A percentile compares a stretch with the other conserved stretches of the same genome.
Evolutionary conservation across 2,888 invertebrate species (phyloP).

Genomic region (Drosophila trichaetosa): DNA sequence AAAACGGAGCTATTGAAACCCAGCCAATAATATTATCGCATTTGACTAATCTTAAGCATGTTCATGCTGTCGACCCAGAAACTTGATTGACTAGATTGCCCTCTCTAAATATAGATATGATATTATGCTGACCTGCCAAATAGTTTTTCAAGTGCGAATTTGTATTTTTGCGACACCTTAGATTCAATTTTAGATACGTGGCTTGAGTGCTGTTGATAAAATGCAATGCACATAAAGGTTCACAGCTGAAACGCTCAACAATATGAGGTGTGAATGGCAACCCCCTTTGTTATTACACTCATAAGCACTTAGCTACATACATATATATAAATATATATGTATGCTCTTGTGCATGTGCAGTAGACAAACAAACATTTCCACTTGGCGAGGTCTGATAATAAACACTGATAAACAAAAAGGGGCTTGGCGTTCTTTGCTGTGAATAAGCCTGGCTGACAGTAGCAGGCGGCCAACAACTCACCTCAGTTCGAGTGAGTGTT

Average conservation of each 20-base stretch:
- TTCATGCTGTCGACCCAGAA: background rate
- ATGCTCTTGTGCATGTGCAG: conserved; percentile 14
- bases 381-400: conserved; percentile 61
- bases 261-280: conserved; percentile 9
- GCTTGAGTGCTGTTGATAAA: conserved; percentile 71
- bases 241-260: conserved; percentile 27
- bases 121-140: conserved; percentile 36
- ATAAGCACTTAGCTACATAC: conserved; percentile 26
- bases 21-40: background rate
- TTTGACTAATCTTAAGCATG: background rate
- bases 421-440: conserved; percentile 36
- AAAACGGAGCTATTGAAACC: background rate
- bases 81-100: conserved; percentile 27
- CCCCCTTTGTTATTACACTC: conserved; percentile 61
- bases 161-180: conserved; percentile 54
- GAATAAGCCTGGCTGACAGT: conserved; percentile 26
- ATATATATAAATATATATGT: background rate
- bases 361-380: conserved; percentile 58
- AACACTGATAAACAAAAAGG: conserved; percentile 56
- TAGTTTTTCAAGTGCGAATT: conserved; percentile 56
- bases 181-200: conserved; percentile 77
- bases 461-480: conserved; percentile 11
- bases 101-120: background rate
- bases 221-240: conserved; percentile 70
- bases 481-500: background rate